Base-by-base conservation (phyloP, 2,888 invertebrate genomes). In the Apodemia duryi region DNA sequence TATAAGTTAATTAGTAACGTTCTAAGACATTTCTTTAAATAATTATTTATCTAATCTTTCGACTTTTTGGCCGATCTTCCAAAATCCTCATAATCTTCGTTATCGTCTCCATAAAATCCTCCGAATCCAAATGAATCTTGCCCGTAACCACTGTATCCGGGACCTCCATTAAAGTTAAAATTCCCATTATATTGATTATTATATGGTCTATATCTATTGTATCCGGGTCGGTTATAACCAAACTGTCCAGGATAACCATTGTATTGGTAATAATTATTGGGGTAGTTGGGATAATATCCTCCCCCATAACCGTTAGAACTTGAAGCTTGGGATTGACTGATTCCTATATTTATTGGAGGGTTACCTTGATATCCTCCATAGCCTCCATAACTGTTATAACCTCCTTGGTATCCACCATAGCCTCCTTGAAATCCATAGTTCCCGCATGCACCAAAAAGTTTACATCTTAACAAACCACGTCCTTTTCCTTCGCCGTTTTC, bases 121-220 rank as follows among this genome's bases (percentile, higher is more conserved):
- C 76, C 72, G 4, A 70, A 69, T 13, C 84, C 77, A 49, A 69
- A 75, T 9, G 82, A 83, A 21, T 79, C 75, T 69, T 81, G 82
- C 6, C 71, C 69, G 32, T 70, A 71, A 7, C 73, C 74, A 28
- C 73, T 72, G 5, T 71, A 70, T 54, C 51, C 68, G 71, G 13
- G 70, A 73, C 73, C 75, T 7, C 79, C 79, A 63, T 86, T 81
- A 67, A 84, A 88, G 72, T 89, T 81, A 67, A 84, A 88, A 72
- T 89, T 90, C 0, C 91, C 91, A 68, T 91, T 90, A 66, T 85
- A 91, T 68, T 89, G 90, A 70, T 76, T 87, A 70, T 89, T 89
- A 71, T 77, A 77, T 0, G 77, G 77, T 21, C 85, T 85, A 65
- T 78, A 77, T 0, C 88, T 86, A 65, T 86, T 85, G 68, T 80